Base-by-base conservation (phyloP, 1,140 invertebrate genomes). In the Hermetia illucens region DNA sequence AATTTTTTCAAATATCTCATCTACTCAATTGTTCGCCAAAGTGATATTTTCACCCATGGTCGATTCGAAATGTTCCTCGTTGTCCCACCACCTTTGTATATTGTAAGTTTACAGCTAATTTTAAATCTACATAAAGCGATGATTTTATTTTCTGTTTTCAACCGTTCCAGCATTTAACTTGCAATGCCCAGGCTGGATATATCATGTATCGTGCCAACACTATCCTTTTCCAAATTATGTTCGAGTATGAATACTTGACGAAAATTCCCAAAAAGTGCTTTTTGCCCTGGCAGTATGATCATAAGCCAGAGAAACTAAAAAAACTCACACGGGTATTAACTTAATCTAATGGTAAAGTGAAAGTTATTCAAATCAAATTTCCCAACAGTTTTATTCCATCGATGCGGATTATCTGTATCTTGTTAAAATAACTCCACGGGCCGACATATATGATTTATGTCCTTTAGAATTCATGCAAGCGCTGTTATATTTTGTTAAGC, bases 401-500 rank as follows among this genome's bases (percentile, higher is more conserved):
- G 65, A 73, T 47, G 62, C 67, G 2, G 55, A 70, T 22, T 62
- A 58, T 31, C 43, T 74, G 22, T 69, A 70, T 43, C 49, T 75
- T 31, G 62, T 74, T 0, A 70, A 68, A 42, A 67, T 74, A 36
- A 61, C 60, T 21, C 64, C 67, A 22, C 65, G 68, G 16, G 50
- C 55, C 12, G 60, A 66, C 39, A 46, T 71, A 2, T 65, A 45
- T 21, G 48, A 60, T 13, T 42, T 68, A 3, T 69, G 67, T 32
- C 48, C 53, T 10, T 37, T 58, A 1, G 61, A 62, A 25, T 63
- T 72, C 45, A 42, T 75, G 22, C 61, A 65, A 15, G 54, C 68
- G 3, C 48, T 74, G 2, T 74, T 69, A 66, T 74, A 68, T 47
- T 75, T 74, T 44, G 68, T 74, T 18, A 67, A 68, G 42, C 70